phyloP scores from a whole-genome alignment of 2,888 invertebrate genomes.

The Molorchus minor region DNA sequence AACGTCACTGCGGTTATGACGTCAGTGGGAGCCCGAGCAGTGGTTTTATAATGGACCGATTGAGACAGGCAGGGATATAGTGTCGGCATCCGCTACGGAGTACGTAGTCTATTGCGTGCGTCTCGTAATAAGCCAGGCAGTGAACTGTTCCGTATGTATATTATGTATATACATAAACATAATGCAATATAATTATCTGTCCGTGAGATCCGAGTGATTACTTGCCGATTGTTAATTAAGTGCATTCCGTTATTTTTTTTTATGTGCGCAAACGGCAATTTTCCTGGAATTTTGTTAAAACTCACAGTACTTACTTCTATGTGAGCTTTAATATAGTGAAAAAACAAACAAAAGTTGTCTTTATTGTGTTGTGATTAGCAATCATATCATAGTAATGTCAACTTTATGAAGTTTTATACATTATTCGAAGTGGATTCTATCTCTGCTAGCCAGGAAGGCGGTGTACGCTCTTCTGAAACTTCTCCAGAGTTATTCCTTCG shows the following conservation, averaged over 20 bases:
- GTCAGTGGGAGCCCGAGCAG: constrained; percentile 55
- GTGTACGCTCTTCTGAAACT: constrained; percentile 54
- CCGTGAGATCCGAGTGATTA: background rate
- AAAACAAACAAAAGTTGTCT: no score
- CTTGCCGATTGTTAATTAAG: background rate
- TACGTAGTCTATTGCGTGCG: constrained; percentile 47
- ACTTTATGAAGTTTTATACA: constrained; percentile 46
- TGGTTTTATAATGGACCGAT: constrained; percentile 61
- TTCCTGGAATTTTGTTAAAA: background rate
- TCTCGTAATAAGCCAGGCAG: constrained; percentile 16
- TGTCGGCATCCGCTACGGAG: constrained; percentile 54
- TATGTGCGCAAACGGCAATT: background rate
- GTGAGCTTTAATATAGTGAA: no score
- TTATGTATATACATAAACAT: no score
- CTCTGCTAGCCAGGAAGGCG: constrained; percentile 54
- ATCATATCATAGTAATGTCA: constrained; percentile 14
- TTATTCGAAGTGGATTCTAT: constrained; percentile 60
- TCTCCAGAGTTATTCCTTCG: constrained; percentile 54
- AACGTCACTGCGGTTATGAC: constrained; percentile 59
- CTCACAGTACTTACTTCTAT: no score
- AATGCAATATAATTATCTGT: no score
- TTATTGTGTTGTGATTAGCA: constrained; percentile 31
- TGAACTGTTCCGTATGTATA: constrained; percentile 18
- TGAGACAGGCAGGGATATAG: constrained; percentile 60
- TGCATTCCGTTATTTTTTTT: background rate